A percentile compares a stretch with the other conserved stretches of the same genome.
Conservation (phyloP, 2,113 vertebrate genomes). For the Gadus chalcogrammus region DNA sequence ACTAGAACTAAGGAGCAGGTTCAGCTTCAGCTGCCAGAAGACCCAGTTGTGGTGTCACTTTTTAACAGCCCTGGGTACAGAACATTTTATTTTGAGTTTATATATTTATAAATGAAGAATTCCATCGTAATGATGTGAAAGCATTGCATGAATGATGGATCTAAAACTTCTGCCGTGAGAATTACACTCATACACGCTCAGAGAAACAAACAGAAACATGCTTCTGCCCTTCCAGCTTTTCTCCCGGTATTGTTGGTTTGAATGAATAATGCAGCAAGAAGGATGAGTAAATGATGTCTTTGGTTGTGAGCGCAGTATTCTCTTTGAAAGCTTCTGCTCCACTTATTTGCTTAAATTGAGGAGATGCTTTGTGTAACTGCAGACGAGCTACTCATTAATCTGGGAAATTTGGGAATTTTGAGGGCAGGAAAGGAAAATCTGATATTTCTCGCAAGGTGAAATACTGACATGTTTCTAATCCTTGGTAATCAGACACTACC, state of each 20-base stretch:
- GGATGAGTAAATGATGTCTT: conserved; percentile 63
- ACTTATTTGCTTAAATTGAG: conserved; percentile 1
- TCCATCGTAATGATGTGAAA: conserved; percentile 2
- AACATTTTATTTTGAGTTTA: not conserved
- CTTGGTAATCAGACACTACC: no score
- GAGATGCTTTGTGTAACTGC: conserved; percentile 48
- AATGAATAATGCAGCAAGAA: conserved; percentile 63
- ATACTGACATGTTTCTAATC: not conserved
- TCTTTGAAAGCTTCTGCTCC: conserved; percentile 65
- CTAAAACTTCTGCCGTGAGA: conserved; percentile 11
- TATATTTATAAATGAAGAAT: not conserved
- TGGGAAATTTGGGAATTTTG: conserved; percentile 23
- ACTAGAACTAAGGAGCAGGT: not conserved
- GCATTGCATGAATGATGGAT: conserved; percentile 38
- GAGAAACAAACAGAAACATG: conserved; percentile 8
- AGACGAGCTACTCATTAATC: conserved; percentile 38
- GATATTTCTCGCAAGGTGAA: not conserved
- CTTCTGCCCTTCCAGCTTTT: conserved; percentile 35
- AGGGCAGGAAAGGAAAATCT: not conserved
- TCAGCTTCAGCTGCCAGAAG: no score
- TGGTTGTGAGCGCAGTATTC: conserved; percentile 61
- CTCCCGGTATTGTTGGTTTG: conserved; percentile 55
- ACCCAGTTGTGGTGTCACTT: no score
- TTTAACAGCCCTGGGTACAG: no score
- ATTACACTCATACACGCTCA: conserved; percentile 6